phyloP scores from a whole-genome alignment of 1,140 invertebrate species.

The Trinorchestia longiramus region DNA sequence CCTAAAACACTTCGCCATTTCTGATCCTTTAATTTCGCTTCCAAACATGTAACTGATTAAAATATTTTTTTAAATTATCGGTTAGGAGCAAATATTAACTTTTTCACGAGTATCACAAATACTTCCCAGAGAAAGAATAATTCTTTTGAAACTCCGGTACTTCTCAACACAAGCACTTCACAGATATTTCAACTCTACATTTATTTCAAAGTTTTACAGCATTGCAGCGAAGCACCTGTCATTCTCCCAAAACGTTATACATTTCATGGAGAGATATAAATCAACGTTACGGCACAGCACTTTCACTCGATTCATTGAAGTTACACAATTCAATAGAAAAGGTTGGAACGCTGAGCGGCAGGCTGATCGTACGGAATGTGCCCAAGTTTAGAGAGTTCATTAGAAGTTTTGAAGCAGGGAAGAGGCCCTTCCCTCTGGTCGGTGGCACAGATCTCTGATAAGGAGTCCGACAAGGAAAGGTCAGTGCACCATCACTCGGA shows the following conservation, averaged over 20 bases:
- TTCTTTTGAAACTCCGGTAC: no score
- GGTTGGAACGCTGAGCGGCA: background rate
- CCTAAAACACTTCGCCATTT: background rate
- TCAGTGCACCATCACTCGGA: background rate
- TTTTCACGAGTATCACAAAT: background rate
- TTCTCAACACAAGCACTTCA: background rate
- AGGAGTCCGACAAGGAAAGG: constrained; percentile 20
- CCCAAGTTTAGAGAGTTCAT: constrained; percentile 42
- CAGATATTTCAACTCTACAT: background rate
- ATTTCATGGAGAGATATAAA: background rate
- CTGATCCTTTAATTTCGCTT: background rate
- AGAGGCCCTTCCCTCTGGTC: background rate
- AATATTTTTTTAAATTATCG: background rate
- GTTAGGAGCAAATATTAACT: background rate
- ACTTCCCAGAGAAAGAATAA: background rate
- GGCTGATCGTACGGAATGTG: constrained; percentile 11
- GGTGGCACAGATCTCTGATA: constrained; percentile 25
- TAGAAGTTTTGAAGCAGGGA: constrained; percentile 27
- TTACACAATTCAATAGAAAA: background rate
- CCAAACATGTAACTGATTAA: background rate
- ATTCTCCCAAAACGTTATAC: background rate
- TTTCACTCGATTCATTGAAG: background rate
- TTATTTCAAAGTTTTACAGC: background rate
- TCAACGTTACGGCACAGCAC: background rate
- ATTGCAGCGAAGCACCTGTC: background rate